These are phyloP conservation scores for Theristicus caerulescens DNA, from an alignment of 2,113 vertebrate species.

Conservation along the genomic window DNA sequence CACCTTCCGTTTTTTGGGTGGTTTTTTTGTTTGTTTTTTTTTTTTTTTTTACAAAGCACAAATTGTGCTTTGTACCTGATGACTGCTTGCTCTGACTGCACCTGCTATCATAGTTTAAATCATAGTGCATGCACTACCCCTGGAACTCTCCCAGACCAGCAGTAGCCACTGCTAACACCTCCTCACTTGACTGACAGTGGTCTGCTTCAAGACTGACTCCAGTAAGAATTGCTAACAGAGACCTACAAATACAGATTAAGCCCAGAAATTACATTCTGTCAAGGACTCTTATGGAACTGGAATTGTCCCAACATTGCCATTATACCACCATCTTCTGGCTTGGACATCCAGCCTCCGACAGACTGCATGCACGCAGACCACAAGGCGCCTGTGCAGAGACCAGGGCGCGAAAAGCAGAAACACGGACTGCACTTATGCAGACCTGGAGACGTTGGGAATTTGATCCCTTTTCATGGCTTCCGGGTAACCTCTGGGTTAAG, in stretches of 20 bases:
- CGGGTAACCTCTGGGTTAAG: no score
- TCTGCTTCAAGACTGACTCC: neutral
- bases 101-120: neutral
- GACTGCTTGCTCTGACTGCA: neutral
- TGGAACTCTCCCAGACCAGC: neutral
- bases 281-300: no score
- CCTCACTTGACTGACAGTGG: neutral
- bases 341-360: no score
- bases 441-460: no score
- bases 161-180: neutral
- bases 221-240: neutral
- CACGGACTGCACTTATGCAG: no score
- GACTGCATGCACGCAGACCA: no score
- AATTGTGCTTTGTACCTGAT: neutral
- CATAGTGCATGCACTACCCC: neutral
- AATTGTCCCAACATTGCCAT: no score
- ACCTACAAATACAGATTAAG: neutral
- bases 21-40: no score
- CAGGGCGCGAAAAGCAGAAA: no score
- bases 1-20: fast-evolving
- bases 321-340: no score
- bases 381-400: no score
- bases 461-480: no score
- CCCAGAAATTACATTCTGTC: neutral
- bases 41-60: neutral